Evolutionary conservation across 2,888 invertebrate species (phyloP), one percentile per base, ranked within the genome.

Genomic region (Apotomis turbidana): DNA sequence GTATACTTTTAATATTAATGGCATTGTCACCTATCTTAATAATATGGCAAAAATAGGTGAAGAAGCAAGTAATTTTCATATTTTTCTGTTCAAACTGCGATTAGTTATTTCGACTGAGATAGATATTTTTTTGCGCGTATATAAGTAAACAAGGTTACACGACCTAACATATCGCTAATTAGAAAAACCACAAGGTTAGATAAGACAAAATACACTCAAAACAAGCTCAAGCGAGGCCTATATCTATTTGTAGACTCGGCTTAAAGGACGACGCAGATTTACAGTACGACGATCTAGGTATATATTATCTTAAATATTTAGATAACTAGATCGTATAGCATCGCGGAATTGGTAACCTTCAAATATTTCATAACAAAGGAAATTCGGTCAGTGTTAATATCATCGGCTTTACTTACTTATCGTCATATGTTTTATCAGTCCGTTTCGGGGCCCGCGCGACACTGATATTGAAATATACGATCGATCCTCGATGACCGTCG

Each of bases 311-410:
- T 41, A 41, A 41, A 41, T 41, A 41, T 41, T 41, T 6, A 41
- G 41, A 41, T 36, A 62, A 61, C 63, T 74, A 72, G 15, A 44
- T 27, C 27, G 27, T 27, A 27, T 27, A 27, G 12, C 36, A 57
- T 13, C 55, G 61, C 54, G 9, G 54, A 49, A 13, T 15, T 46
- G 8, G n/a, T 36, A 66, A 73, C 63, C 76, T 72, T 72, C 54
- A 76, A 75, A 67, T 70, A 73, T 76, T 57, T 63, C 66, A 55
- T 76, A 76, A 74, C 63, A 74, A 72, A 72, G 51, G 76, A 76
- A 81, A 83, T 79, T 84, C 85, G 87, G 88, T 88, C 87, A 87
- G 81, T 85, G 80, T 83, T 82, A 83, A 84, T 81, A 77, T 77
- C 76, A 73, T 70, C 81, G 81, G 85, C 83, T 81, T 71, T 68